Evolutionary conservation across 2,888 invertebrate genomes (phyloP), one percentile per base, ranked within the genome.

Genomic region (Sinopyrophorus schimmeli): DNA sequence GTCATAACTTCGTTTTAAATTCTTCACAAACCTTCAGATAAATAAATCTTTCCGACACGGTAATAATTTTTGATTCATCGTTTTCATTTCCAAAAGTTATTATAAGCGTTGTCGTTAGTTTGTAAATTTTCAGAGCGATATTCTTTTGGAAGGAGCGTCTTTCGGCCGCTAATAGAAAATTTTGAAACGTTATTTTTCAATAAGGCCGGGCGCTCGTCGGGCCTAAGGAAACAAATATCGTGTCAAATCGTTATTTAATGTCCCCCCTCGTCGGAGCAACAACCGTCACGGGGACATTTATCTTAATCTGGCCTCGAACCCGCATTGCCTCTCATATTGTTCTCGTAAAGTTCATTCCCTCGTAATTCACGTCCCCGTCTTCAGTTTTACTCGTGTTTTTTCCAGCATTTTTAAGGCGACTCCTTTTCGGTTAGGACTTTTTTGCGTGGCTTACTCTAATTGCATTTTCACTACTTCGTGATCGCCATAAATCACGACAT

Each of bases 221-320:
- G 9, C 32, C 17, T 17, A 31, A 10, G 32, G 32, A 32, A 32
- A 34, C 34, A 43, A 43, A 43, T 34, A 35, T 35, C 31, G 26
- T 17, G 43, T 43, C 43, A 32, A 43, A 43, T 43, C 26, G 43
- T 43, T 43, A 43, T 43, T 43, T 43, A 43, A 43, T 43, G 43
- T 43, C 12, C 20, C 20, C 20, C 14, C 20, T 2, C n/a, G n/a
- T n/a, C 38, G 26, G 35, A 46, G 38, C 41, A 47, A 47, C 47
- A 47, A 47, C 47, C 37, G 47, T 35, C 47, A 40, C 47, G 41
- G 40, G 40, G 40, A 47, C 47, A 47, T 47, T 47, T 47, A 47
- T 47, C 47, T 47, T 41, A 47, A 47, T 41, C 41, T 47, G 41
- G 34, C 47, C 47, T 47, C 47, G 47, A 47, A 47, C 47, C 47